phyloP scores from a whole-genome alignment of 2,113 vertebrate genomes.

The Chionis minor region DNA sequence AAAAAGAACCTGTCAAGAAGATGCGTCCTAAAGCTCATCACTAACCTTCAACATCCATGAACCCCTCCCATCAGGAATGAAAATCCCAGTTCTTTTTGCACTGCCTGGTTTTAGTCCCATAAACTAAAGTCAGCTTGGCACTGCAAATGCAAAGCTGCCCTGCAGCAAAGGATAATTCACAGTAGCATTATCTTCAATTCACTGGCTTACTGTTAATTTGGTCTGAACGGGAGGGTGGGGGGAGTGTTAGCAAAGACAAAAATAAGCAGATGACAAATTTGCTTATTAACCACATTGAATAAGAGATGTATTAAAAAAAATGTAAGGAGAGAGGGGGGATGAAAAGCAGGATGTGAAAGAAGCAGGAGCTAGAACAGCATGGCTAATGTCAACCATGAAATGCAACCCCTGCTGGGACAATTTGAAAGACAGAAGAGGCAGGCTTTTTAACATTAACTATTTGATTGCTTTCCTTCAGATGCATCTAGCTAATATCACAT shows the following conservation, averaged over 20 bases:
- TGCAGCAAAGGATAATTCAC: conserved; percentile 30
- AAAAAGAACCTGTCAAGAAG: neutral
- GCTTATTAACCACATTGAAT: neutral
- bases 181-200: conserved; percentile 1
- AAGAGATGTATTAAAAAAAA: neutral
- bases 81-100: neutral
- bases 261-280: conserved; percentile 40
- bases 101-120: neutral
- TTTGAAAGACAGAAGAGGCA: neutral
- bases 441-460: neutral
- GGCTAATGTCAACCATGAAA: conserved; percentile 20
- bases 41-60: neutral
- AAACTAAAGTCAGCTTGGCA: neutral
- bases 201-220: neutral
- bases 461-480: neutral
- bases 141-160: neutral
- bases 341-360: conserved; percentile 3
- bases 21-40: neutral
- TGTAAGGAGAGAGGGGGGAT: neutral
- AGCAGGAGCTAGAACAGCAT: conserved; percentile 21
- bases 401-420: conserved; percentile 16
- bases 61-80: neutral
- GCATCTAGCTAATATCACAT: neutral
- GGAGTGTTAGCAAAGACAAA: neutral
- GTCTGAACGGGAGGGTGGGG: neutral